Percentiles rank a stretch among this genome's conserved stretches.
These are phyloP conservation scores for Drosophila kanekoi DNA, from an alignment of 2,888 invertebrate genomes.

Conservation along the genomic window DNA sequence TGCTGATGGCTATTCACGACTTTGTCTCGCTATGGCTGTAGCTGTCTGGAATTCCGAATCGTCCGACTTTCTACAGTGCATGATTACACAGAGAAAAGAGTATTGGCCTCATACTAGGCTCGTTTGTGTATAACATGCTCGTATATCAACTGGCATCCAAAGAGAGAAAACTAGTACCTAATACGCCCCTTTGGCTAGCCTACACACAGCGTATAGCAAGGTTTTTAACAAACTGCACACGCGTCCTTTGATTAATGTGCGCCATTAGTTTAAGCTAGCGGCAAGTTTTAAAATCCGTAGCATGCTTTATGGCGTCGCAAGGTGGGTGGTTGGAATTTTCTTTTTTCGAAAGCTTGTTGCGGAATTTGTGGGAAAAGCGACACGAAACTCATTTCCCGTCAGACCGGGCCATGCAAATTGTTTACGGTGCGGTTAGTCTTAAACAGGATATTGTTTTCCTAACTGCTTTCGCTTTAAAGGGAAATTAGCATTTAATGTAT, in stretches of 20 bases:
- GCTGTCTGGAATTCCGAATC: too few relatives aligned
- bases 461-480: constrained; percentile 27
- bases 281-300: constrained; percentile 31
- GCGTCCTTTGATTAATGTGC: constrained; percentile 54
- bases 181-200: not conserved
- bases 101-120: too few relatives aligned
- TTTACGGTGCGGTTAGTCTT: constrained; percentile 35
- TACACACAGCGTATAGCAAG: constrained; percentile 24
- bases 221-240: constrained; percentile 28
- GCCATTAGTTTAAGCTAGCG: constrained; percentile 52
- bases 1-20: too few relatives aligned
- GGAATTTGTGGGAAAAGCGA: constrained; percentile 2
- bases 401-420: constrained; percentile 42
- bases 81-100: too few relatives aligned
- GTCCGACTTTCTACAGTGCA: too few relatives aligned
- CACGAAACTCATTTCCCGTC: constrained; percentile 65
- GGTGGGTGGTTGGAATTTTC: not conserved
- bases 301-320: constrained; percentile 20
- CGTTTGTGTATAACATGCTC: too few relatives aligned
- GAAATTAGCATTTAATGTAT: constrained; percentile 67
- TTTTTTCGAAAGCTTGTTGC: constrained; percentile 10
- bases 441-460: constrained; percentile 67
- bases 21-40: too few relatives aligned
- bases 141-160: not conserved
- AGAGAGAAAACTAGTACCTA: not conserved